Conservation (phyloP, 2,113 vertebrate species). For the Odocoileus hemionus region DNA sequence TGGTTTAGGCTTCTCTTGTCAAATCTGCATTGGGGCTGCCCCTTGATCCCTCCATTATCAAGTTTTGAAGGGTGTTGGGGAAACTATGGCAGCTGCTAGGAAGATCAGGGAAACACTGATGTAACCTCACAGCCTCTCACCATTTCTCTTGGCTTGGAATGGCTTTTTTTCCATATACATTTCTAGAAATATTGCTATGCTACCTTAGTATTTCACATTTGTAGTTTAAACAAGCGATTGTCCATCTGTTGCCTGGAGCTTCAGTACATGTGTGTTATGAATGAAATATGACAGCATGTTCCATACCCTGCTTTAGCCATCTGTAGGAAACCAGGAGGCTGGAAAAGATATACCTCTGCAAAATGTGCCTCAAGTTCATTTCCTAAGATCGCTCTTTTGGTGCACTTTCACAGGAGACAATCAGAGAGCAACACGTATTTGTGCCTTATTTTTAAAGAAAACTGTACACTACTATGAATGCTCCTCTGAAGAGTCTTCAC, state of each 20-base stretch:
- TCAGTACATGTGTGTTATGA: conserved; percentile 73
- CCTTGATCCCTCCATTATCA: conserved; percentile 47
- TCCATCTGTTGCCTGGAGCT: conserved; percentile 69
- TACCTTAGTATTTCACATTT: conserved; percentile 78
- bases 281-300: conserved; percentile 74
- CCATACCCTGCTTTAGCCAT: conserved; percentile 64
- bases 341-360: conserved; percentile 61
- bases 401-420: conserved; percentile 37
- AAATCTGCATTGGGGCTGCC: conserved; percentile 59
- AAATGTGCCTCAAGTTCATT: conserved; percentile 29
- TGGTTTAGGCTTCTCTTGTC: conserved; percentile 46
- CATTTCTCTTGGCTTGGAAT: conserved; percentile 62
- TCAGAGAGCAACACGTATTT: neutral
- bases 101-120: conserved; percentile 64
- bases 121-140: conserved; percentile 63
- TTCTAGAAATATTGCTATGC: conserved; percentile 76
- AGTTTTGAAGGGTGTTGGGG: conserved; percentile 66
- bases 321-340: conserved; percentile 63
- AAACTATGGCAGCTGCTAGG: conserved; percentile 55
- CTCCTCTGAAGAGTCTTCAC: neutral
- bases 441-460: conserved; percentile 54
- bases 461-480: neutral
- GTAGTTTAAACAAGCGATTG: conserved; percentile 71
- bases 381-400: conserved; percentile 37
- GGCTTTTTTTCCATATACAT: conserved; percentile 65